These are phyloP conservation scores for Cheiracanthium punctorium DNA, from an alignment of 2,888 invertebrate genomes.

Conservation along the genomic window DNA sequence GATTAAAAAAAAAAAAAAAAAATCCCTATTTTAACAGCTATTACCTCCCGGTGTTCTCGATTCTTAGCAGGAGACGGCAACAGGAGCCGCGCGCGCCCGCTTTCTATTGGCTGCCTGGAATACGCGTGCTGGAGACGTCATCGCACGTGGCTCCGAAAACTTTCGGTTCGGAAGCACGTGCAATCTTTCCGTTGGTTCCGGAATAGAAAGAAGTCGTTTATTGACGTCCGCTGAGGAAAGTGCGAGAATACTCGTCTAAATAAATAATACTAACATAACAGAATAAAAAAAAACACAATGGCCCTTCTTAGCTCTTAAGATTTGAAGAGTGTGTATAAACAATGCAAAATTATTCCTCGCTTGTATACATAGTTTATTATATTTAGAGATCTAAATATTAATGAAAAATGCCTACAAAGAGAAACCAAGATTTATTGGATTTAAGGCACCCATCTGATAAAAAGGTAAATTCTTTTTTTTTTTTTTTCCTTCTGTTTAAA, in stretches of 20 bases:
- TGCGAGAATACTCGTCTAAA: background rate
- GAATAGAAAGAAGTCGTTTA: background rate
- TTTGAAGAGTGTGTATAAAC: no score
- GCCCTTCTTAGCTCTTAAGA: no score
- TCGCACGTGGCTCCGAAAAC: conserved; percentile 46
- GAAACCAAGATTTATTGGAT: conserved; percentile 45
- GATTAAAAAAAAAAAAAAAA: no score
- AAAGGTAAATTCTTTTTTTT: conserved; percentile 15
- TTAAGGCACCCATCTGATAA: conserved; percentile 40
- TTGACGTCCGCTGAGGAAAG: background rate
- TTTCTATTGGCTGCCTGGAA: conserved; percentile 23
- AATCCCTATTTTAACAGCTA: no score
- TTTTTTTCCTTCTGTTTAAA: no score
- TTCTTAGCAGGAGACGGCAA: conserved; percentile 2
- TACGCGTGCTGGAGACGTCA: conserved; percentile 50
- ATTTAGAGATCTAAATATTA: no score
- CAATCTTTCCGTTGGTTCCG: background rate
- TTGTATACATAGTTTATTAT: no score
- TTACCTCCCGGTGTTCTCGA: background rate
- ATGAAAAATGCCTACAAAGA: conserved; percentile 45
- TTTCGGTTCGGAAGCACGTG: conserved; percentile 18
- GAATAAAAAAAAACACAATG: no score
- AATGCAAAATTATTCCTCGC: no score
- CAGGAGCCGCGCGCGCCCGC: conserved; percentile 7
- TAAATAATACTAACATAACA: no score